phyloP scores from a whole-genome alignment of 2,888 invertebrate genomes.

The Papilio protenor region DNA sequence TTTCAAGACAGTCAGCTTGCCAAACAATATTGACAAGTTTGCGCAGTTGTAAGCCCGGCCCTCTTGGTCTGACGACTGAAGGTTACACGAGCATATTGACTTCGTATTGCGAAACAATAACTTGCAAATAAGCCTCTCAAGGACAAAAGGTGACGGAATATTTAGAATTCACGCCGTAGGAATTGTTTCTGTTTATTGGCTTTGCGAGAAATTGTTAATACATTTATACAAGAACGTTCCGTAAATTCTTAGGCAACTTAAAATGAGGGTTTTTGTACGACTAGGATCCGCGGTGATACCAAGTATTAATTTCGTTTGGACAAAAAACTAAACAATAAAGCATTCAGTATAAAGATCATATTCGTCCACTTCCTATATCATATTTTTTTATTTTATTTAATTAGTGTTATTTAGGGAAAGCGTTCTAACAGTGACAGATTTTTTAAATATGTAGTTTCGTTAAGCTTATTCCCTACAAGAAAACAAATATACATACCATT shows the following conservation, averaged over 20 bases:
- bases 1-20: constrained; percentile 30
- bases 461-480: background rate
- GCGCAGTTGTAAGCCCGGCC: constrained; percentile 37
- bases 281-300: no score
- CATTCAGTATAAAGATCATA: no score
- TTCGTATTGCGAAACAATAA: constrained; percentile 50
- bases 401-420: background rate
- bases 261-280: background rate
- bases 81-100: constrained; percentile 39
- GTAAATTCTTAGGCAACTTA: background rate
- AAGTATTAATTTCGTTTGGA: background rate
- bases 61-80: constrained; percentile 30
- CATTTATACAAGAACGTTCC: constrained; percentile 21
- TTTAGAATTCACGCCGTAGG: constrained; percentile 44
- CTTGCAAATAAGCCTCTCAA: constrained; percentile 49
- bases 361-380: no score
- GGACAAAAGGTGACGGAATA: constrained; percentile 47
- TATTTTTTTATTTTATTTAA: no score
- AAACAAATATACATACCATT: background rate
- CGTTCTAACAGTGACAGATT: background rate
- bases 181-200: constrained; percentile 11
- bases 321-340: no score
- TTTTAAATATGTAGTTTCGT: background rate
- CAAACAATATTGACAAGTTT: constrained; percentile 49
- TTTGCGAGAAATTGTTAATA: background rate